Evolutionary conservation across 2,113 vertebrate genomes (phyloP).

Genomic region (Rattus norvegicus): DNA sequence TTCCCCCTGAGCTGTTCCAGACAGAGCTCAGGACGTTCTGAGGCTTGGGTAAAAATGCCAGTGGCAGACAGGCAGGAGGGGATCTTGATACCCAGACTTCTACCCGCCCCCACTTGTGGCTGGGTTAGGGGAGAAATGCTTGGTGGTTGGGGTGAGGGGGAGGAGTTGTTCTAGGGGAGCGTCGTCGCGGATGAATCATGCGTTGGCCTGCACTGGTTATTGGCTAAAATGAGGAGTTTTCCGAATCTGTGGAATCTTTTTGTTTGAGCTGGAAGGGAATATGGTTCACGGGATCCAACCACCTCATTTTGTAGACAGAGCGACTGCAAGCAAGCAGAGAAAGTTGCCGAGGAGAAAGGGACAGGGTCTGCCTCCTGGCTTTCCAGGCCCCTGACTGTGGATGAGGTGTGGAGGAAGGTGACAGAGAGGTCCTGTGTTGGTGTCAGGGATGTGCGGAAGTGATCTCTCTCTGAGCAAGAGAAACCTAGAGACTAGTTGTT

Average conservation of each 20-base stretch:
- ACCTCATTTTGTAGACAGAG: slow-evolving; percentile 23
- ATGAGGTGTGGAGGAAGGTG: neutral
- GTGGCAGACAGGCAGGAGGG: slow-evolving; percentile 58
- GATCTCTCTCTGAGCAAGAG: neutral
- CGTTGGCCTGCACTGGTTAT: slow-evolving; percentile 59
- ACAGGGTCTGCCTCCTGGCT: neutral
- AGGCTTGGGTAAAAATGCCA: slow-evolving; percentile 60
- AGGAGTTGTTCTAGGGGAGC: slow-evolving; percentile 60
- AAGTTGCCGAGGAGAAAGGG: neutral
- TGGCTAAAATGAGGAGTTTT: slow-evolving; percentile 47
- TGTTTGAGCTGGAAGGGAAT: slow-evolving; percentile 67
- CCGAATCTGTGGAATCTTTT: slow-evolving; percentile 72
- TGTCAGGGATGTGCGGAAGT: neutral
- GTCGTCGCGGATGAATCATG: slow-evolving; percentile 68
- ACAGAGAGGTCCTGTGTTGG: neutral
- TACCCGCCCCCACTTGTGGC: neutral
- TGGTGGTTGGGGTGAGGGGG: slow-evolving; percentile 6
- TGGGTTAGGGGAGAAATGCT: slow-evolving; percentile 21
- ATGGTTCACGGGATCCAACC: neutral
- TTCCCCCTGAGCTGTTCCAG: slow-evolving; percentile 60
- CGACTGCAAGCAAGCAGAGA: neutral
- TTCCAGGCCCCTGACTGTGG: neutral
- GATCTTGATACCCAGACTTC: neutral
- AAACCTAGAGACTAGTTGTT: neutral
- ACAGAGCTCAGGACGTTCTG: slow-evolving; percentile 64